Conservation (phyloP, 2,113 vertebrate genomes). For the Synchiropus splendidus region DNA sequence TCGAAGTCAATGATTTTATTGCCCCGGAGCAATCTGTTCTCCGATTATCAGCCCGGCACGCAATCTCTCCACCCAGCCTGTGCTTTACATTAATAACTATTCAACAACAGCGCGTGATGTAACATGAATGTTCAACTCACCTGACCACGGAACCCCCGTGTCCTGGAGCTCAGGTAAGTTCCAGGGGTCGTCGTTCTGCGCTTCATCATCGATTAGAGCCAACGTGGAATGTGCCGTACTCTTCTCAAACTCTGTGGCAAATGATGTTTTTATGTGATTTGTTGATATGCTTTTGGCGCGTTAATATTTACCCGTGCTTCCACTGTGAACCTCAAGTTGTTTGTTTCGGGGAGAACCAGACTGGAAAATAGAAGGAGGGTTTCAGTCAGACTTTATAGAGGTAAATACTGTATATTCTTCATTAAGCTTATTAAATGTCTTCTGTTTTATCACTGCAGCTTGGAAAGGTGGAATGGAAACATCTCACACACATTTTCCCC, state of each 20-base stretch:
- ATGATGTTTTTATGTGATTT: neutral
- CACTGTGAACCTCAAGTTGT: conserved; percentile 56
- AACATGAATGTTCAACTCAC: conserved; percentile 43
- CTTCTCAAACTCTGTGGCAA: conserved; percentile 17
- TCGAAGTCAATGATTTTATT: no score
- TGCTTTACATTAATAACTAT: no score
- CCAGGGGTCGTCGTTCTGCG: conserved; percentile 69
- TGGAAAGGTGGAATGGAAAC: neutral
- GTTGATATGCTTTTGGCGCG: neutral
- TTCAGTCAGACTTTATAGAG: no score
- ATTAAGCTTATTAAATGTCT: neutral
- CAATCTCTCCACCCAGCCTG: no score
- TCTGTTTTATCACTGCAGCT: neutral
- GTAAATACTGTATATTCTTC: no score
- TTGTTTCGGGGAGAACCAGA: conserved; percentile 12
- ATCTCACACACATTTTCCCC: conserved; percentile 6
- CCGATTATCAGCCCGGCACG: no score
- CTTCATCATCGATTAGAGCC: conserved; percentile 63
- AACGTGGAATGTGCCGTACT: conserved; percentile 64
- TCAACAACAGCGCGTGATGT: neutral
- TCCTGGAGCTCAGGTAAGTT: conserved; percentile 72
- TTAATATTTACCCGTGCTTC: conserved; percentile 36
- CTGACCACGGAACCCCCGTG: conserved; percentile 80
- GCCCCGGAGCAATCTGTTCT: no score
- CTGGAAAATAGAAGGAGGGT: neutral